Percentiles rank a stretch among this genome's conserved stretches.
Conservation (phyloP, 53 echinoderm and acorn worm genomes). For the Temnopleurus reevesii region DNA sequence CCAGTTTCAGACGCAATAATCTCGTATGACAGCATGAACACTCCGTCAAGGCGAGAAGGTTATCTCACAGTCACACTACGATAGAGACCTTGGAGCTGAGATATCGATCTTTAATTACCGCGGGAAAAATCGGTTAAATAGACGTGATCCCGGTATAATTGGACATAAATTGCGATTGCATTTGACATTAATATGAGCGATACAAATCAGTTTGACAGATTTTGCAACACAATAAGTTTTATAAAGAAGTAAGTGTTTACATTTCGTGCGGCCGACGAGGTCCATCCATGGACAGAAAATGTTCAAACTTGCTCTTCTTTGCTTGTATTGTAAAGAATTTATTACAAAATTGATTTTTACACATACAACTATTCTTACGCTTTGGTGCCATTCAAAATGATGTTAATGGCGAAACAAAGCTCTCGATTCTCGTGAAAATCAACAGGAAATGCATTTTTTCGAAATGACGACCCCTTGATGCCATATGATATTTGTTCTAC, state of each 20-base stretch:
- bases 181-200: constrained; percentile 13
- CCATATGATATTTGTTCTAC: too few species aligned
- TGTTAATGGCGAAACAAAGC: too few species aligned
- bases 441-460: too few species aligned
- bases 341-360: too few species aligned
- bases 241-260: not conserved
- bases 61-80: not conserved
- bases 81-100: not conserved
- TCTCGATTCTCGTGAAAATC: too few species aligned
- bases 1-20: not conserved
- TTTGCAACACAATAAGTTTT: not conserved
- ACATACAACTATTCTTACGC: too few species aligned
- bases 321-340: too few species aligned
- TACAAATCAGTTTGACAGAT: constrained; percentile 34
- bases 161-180: constrained; percentile 37
- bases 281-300: too few species aligned
- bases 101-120: constrained; percentile 33
- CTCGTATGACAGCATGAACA: constrained; percentile 16
- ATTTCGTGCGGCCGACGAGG: not conserved
- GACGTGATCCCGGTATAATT: constrained; percentile 23
- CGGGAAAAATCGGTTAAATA: constrained; percentile 28
- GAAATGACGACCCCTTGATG: too few species aligned
- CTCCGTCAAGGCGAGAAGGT: not conserved
- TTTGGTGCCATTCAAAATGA: too few species aligned
- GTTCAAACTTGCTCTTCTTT: not conserved